Percentiles rank a stretch among this genome's conserved stretches.
phyloP scores from a whole-genome alignment of 2,888 invertebrate species.

The Papilio elwesi region DNA sequence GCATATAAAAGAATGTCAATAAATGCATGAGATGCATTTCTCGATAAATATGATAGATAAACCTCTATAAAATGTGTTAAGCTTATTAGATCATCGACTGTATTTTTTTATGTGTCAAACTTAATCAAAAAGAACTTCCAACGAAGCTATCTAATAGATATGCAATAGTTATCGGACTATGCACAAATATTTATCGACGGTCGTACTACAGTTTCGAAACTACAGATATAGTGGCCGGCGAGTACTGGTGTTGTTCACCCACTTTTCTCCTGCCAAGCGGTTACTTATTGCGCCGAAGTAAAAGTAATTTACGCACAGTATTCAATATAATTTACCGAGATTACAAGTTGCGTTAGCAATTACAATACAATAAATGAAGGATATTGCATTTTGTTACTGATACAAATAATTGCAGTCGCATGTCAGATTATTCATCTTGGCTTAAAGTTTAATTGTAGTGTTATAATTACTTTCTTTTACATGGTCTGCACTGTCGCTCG shows the following conservation, averaged over 20 bases:
- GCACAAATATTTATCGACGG: conserved; percentile 64
- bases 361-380: neutral
- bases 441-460: neutral
- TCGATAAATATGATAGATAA: conserved; percentile 10
- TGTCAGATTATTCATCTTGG: neutral
- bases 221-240: conserved; percentile 49
- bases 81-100: neutral
- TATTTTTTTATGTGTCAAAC: neutral
- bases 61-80: neutral
- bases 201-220: conserved; percentile 65
- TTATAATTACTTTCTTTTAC: neutral
- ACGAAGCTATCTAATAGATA: conserved; percentile 32
- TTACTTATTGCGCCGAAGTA: conserved; percentile 56
- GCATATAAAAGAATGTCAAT: conserved; percentile 1
- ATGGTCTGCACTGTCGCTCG: neutral
- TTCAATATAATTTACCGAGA: conserved; percentile 21
- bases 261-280: conserved; percentile 64
- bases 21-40: neutral
- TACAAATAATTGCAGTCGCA: neutral
- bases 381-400: conserved; percentile 6
- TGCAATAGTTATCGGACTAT: conserved; percentile 41
- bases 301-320: conserved; percentile 48
- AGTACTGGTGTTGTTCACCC: conserved; percentile 67
- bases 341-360: conserved; percentile 3
- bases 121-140: conserved; percentile 41